These are phyloP conservation scores for Stenotaenia linearis DNA, from an alignment of 2,888 invertebrate genomes.

Conservation along the genomic window DNA sequence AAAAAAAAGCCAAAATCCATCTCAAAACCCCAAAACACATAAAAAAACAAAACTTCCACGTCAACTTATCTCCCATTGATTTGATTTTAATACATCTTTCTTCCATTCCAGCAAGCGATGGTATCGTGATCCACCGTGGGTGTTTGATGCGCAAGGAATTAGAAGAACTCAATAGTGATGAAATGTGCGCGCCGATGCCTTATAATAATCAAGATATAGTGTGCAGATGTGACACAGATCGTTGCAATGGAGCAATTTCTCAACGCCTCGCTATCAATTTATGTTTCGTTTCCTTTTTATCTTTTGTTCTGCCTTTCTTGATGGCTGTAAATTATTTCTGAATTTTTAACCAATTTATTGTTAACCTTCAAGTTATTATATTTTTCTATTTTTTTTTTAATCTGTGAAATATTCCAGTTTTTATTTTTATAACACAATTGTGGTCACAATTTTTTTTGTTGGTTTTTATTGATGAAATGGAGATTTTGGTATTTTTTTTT, in stretches of 20 bases:
- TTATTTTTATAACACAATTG: neutral
- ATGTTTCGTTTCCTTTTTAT: neutral
- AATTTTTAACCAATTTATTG: neutral
- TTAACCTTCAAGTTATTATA: neutral
- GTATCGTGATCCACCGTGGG: neutral
- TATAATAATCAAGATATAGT: constrained; percentile 5
- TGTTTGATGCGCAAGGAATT: neutral
- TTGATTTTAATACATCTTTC: neutral
- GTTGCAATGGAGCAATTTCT: neutral
- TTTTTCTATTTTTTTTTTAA: neutral
- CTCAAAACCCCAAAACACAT: no score
- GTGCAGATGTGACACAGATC: neutral
- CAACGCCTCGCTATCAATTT: neutral
- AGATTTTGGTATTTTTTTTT: neutral
- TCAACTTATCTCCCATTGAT: no score
- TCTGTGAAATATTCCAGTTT: neutral
- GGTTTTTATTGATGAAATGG: neutral
- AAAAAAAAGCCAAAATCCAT: no score
- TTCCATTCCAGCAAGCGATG: neutral
- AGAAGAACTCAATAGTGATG: neutral
- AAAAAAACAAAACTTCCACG: no score
- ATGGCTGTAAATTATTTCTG: neutral
- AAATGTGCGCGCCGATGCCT: neutral
- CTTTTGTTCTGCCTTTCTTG: neutral
- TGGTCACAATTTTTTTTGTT: neutral